phyloP scores from a whole-genome alignment of 64 coral and sea anemone genomes.

The Actinia equina region DNA sequence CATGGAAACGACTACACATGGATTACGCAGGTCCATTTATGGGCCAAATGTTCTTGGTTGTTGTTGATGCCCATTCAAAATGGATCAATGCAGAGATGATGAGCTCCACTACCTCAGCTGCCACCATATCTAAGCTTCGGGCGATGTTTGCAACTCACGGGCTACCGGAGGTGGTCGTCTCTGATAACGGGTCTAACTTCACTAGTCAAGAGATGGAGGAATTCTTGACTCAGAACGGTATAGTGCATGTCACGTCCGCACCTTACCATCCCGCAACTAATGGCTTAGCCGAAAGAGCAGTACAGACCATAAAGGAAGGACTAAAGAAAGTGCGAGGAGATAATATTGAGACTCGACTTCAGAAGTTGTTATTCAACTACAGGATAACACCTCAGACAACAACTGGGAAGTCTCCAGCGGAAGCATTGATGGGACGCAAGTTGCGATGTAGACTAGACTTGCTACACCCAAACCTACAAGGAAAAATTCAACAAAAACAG shows the following conservation, averaged over 20 bases:
- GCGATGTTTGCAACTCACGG: too few relatives aligned
- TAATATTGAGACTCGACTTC: too few relatives aligned
- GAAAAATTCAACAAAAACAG: too few relatives aligned
- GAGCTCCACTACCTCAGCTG: conserved; percentile 16
- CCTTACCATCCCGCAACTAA: neutral
- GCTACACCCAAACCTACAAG: too few relatives aligned
- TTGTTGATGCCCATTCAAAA: conserved; percentile 43
- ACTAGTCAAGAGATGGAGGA: neutral
- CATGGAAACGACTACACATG: conserved; percentile 25
- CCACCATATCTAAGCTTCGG: conserved; percentile 5
- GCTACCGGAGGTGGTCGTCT: too few relatives aligned
- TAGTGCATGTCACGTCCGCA: neutral
- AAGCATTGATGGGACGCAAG: too few relatives aligned
- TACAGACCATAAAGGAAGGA: neutral
- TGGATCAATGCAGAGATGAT: conserved; percentile 32
- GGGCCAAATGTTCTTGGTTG: conserved; percentile 25
- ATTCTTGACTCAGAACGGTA: neutral
- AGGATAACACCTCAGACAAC: too few relatives aligned
- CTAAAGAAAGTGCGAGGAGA: neutral
- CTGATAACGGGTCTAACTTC: neutral
- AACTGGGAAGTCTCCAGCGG: too few relatives aligned
- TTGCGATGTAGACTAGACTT: too few relatives aligned
- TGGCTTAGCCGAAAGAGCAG: neutral
- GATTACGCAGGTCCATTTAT: neutral
- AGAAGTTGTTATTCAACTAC: too few relatives aligned